Evolutionary conservation across 2,888 invertebrate genomes (phyloP).

Genomic region (Platycheirus rosarum): DNA sequence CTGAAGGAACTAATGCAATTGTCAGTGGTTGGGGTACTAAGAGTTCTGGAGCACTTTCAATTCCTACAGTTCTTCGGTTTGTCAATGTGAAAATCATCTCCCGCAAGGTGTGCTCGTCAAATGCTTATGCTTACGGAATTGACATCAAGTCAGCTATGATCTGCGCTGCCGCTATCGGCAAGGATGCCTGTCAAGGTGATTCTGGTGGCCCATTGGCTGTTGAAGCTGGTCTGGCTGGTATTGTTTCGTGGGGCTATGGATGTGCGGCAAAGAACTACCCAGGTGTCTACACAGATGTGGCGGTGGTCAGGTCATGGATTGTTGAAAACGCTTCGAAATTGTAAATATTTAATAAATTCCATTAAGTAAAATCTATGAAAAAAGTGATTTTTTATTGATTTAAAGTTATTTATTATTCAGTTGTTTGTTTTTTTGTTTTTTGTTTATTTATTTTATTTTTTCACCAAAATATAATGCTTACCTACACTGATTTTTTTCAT

Average conservation of each 20-base stretch:
- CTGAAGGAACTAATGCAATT: conserved; percentile 71
- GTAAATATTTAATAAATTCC: too few species aligned
- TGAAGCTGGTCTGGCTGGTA: conserved; percentile 76
- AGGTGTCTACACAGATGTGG: conserved; percentile 78
- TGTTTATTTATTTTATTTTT: too few species aligned
- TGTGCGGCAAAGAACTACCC: conserved; percentile 78
- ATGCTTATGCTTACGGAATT: not conserved
- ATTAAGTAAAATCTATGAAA: too few species aligned
- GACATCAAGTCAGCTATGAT: conserved; percentile 75
- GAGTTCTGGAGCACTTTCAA: conserved; percentile 75
- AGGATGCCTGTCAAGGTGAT: conserved; percentile 80
- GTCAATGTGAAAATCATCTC: conserved; percentile 9
- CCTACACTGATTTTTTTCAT: too few species aligned
- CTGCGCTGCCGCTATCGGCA: conserved; percentile 79
- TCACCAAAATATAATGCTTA: too few species aligned
- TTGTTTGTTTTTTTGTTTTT: too few species aligned
- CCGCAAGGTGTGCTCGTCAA: not conserved
- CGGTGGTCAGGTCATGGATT: conserved; percentile 78
- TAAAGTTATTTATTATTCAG: too few species aligned
- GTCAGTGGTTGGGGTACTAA: conserved; percentile 76
- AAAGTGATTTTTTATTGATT: too few species aligned
- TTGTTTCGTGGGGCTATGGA: conserved; percentile 81
- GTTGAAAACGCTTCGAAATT: not conserved
- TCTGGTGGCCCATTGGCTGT: conserved; percentile 79
- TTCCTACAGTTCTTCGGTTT: not conserved